Evolutionary conservation across 2,797 vertebrate species (phyloP), one percentile per base, ranked within the genome.

Genomic region (Acestrorhynchus altus): DNA sequence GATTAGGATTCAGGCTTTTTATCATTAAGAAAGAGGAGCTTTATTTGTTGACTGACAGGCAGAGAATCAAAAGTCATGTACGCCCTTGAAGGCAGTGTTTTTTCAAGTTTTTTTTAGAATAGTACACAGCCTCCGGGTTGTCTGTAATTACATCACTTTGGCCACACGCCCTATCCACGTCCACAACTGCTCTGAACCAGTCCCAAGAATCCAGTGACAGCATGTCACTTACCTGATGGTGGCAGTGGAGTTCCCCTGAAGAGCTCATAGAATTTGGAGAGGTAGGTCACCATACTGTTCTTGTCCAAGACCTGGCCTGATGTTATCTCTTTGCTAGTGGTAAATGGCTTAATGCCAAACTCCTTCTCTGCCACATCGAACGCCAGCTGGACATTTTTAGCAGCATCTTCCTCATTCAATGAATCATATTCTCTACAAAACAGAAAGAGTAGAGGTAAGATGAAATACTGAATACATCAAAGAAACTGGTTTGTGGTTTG

Each of bases 201-300:
- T n/a, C n/a, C n/a, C n/a, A 9, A 44, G 12, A 44, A 35, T 56
- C 9, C 10, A 26, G 26, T 13, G 51, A 47, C 40, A 42, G 24
- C 56, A 60, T 1, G 1, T 46, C 7, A 5, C 88, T 88, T 91
- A 99, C 97, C 97, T 87, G 95, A 87, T 1, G 94, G 87, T 81
- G 88, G 94, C 70, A 96, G 90, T 12, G 96, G 95, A 0, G 95
- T 90, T 60, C 96, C 95, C 15, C 95, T 90, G 93, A 99, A 98
- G 72, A 98, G 94, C 88, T 99, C 97, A 0, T 99, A 99, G 87
- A 98, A 96, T 83, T 95, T 98, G 86, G 97, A 98, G 83, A 99
- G 94, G 90, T 98, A 99, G 83, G 92, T 87, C 79, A 91, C 93
- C 94, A 98, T 96, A 86, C 86, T 92, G 83, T 93, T 95, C 86